Evolutionary conservation across 2,113 vertebrate genomes (phyloP).

Genomic region (Manacus vitellinus): DNA sequence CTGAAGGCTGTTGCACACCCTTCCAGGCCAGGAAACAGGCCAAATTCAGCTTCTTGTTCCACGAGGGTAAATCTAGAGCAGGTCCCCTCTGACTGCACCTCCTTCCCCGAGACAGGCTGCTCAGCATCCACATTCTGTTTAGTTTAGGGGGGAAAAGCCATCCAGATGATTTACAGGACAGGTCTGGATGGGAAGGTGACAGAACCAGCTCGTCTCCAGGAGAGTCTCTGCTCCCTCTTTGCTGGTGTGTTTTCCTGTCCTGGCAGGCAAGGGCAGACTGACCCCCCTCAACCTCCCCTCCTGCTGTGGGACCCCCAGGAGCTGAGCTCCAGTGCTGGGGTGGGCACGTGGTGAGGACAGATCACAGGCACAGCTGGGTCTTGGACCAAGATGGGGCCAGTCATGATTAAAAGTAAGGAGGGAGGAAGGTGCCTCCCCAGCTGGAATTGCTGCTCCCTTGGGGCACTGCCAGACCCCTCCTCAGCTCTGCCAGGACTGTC

Average conservation of each 20-base stretch:
- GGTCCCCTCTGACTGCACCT: background rate
- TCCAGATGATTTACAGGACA: background rate
- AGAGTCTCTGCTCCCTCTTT: background rate
- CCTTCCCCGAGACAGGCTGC: background rate
- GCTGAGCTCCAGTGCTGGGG: background rate
- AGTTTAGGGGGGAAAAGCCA: background rate
- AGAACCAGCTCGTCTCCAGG: background rate
- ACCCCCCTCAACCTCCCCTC: background rate
- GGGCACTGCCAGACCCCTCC: background rate
- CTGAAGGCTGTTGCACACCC: background rate
- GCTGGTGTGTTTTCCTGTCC: background rate
- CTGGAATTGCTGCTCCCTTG: background rate
- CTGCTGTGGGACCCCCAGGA: fast-evolving
- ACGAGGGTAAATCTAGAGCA: background rate
- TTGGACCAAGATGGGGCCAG: background rate
- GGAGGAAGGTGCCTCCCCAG: background rate
- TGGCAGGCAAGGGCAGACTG: fast-evolving
- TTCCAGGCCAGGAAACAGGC: background rate
- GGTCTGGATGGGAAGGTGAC: background rate
- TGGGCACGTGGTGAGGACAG: fast-evolving
- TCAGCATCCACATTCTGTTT: background rate
- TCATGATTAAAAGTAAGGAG: background rate
- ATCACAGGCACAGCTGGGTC: background rate
- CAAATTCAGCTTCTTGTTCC: background rate
- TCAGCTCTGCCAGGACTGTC: background rate